Evolutionary conservation across 1,140 invertebrate genomes (phyloP), one percentile per base, ranked within the genome.

Genomic region (Drosophila subobscura): DNA sequence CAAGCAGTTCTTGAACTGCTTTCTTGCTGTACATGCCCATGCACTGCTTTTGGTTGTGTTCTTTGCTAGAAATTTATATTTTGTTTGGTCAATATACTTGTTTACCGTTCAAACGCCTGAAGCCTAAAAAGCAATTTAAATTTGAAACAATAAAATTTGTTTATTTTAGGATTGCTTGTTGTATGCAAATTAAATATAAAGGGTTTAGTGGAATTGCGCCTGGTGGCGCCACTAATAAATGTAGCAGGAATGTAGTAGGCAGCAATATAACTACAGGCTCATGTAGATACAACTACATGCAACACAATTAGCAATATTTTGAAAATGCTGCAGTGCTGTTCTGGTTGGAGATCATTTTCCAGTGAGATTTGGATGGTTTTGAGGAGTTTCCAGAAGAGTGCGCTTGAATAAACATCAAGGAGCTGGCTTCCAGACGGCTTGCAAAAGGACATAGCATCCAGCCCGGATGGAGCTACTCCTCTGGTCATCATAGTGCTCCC

Each of bases 41-140:
- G 20, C n/a, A 5, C 7, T 14, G 0, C 7, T 22, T 25, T 25
- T n/a, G 78, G 78, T 80, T 81, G 20, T 25, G 51, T 73, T 81
- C 78, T 56, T 14, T 0, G 72, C 44, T 33, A 33, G 8, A 33
- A 33, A 33, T 10, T 27, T 0, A 27, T 27, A 27, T 27, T 27
- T 27, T 27, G 25, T 27, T 27, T 27, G 1, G 6, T 27, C 16
- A 20, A 20, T 20, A 20, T 27, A 5, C 1, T 0, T 27, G 25
- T 27, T 27, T 0, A 27, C 0, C 25, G 25, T 6, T 27, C 5
- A 5, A 27, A 1, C 25, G 0, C 6, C 5, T 6, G 6, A 27
- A 27, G 5, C 5, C 25, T 6, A 27, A 6, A 5, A 5, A 27
- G n/a, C 5, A 1, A 27, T 27, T 27, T 5, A 27, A 27, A 27